phyloP scores from a whole-genome alignment of 2,113 vertebrate genomes.

The Irena cyanogastra region DNA sequence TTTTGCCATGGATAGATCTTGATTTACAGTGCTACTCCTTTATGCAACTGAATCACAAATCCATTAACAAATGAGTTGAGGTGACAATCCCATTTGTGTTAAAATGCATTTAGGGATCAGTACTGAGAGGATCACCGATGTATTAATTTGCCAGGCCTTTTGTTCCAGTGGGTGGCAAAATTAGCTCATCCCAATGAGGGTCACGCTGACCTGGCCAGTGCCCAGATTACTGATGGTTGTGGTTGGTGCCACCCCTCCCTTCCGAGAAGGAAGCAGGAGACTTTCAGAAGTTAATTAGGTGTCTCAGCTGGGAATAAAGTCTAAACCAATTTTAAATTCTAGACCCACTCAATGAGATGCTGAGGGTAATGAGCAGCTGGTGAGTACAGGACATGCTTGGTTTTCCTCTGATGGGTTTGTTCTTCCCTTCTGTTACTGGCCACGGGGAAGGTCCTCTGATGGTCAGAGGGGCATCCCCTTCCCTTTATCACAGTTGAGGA shows the following conservation, averaged over 20 bases:
- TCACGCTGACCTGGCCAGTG: neutral
- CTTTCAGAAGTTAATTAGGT: neutral
- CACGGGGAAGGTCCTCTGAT: accelerated
- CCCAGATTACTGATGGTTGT: neutral
- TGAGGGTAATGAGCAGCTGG: neutral
- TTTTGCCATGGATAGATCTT: conserved; percentile 24
- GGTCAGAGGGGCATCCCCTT: neutral
- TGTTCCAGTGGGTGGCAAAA: conserved; percentile 27
- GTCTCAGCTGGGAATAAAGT: neutral
- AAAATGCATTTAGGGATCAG: conserved; percentile 54
- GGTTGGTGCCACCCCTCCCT: neutral
- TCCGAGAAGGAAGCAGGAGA: neutral
- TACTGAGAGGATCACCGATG: conserved; percentile 11
- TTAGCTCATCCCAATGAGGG: neutral
- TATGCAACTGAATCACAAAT: conserved; percentile 38
- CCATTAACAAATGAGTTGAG: conserved; percentile 64
- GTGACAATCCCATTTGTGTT: conserved; percentile 59
- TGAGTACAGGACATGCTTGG: accelerated
- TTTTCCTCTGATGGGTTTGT: neutral
- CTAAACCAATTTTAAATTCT: neutral
- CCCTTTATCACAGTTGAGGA: neutral
- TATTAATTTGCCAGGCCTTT: conserved; percentile 53
- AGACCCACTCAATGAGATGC: neutral
- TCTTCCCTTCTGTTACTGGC: neutral
- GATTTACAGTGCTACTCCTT: conserved; percentile 21